Conservation (phyloP, 2,113 vertebrate genomes). For the Solenodon paradoxus region DNA sequence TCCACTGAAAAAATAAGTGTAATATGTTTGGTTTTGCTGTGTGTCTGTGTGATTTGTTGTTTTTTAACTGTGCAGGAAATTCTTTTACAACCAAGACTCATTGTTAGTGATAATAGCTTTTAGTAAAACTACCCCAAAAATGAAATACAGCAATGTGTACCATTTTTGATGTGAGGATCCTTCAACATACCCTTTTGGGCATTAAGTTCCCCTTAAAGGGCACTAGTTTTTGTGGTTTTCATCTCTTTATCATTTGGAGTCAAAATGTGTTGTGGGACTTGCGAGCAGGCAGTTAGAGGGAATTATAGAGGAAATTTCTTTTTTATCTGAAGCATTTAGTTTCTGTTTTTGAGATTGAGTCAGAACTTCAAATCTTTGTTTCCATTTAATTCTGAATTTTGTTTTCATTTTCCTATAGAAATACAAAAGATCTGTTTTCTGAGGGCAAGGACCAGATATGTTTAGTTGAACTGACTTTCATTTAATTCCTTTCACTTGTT, state of each 20-base stretch:
- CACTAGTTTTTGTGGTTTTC: constrained; percentile 31
- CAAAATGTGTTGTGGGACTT: constrained; percentile 38
- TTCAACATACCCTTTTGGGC: not conserved
- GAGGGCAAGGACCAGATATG: not conserved
- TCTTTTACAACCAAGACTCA: not conserved
- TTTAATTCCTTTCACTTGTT: constrained; percentile 20
- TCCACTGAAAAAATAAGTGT: constrained; percentile 22
- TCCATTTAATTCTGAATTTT: constrained; percentile 24
- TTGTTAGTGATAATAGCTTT: constrained; percentile 33
- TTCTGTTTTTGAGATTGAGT: constrained; percentile 41
- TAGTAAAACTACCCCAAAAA: not conserved
- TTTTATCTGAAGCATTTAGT: constrained; percentile 21
- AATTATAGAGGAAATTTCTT: not conserved
- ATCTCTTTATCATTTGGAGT: constrained; percentile 45
- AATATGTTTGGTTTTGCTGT: constrained; percentile 44
- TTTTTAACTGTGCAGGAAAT: constrained; percentile 33
- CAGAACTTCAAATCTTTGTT: constrained; percentile 26
- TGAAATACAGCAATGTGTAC: not conserved
- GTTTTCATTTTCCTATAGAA: not conserved
- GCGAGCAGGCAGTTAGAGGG: not conserved
- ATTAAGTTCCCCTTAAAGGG: constrained; percentile 47
- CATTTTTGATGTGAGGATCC: constrained; percentile 35
- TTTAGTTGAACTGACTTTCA: not conserved
- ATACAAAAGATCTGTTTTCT: not conserved
- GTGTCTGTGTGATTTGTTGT: constrained; percentile 26